Evolutionary conservation across 2,888 invertebrate genomes (phyloP).

Genomic region (Hedya salicella): DNA sequence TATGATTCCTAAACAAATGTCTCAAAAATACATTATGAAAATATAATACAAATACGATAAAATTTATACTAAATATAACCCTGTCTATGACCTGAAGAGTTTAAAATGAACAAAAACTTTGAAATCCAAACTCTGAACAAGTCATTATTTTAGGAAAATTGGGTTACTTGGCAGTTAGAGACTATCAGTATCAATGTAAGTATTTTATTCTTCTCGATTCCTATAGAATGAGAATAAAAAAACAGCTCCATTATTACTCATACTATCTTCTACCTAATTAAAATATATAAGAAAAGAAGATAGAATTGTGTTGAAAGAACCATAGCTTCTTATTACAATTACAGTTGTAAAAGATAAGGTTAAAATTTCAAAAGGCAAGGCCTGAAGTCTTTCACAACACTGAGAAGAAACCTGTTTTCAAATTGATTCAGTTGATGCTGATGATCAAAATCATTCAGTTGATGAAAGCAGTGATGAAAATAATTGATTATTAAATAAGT

Average conservation of each 20-base stretch:
- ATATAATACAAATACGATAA: slow-evolving; percentile 85
- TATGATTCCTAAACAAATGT: slow-evolving; percentile 83
- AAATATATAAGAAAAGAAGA: slow-evolving; percentile 17
- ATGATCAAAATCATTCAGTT: slow-evolving; percentile 27
- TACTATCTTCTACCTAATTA: slow-evolving; percentile 14
- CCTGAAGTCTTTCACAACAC: slow-evolving; percentile 73
- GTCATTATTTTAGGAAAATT: slow-evolving; percentile 69
- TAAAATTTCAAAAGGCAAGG: slow-evolving; percentile 68
- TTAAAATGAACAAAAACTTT: slow-evolving; percentile 68
- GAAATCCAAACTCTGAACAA: slow-evolving; percentile 79
- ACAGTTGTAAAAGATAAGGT: slow-evolving; percentile 51
- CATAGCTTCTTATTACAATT: slow-evolving; percentile 44
- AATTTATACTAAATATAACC: slow-evolving; percentile 85
- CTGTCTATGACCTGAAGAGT: slow-evolving; percentile 86
- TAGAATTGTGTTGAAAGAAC: slow-evolving; percentile 38
- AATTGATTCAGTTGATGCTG: slow-evolving; percentile 41
- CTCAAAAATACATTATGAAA: slow-evolving; percentile 85
- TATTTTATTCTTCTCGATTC: slow-evolving; percentile 33
- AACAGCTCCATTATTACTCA: slow-evolving; percentile 11
- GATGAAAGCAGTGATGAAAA: slow-evolving; percentile 30
- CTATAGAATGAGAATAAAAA: not conserved
- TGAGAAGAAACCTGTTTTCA: slow-evolving; percentile 65
- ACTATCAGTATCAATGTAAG: slow-evolving; percentile 44
- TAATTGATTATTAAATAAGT: slow-evolving; percentile 10
- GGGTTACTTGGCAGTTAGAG: slow-evolving; percentile 45